phyloP scores from a whole-genome alignment of 2,888 invertebrate genomes.

The Shargacucullia verbasci region DNA sequence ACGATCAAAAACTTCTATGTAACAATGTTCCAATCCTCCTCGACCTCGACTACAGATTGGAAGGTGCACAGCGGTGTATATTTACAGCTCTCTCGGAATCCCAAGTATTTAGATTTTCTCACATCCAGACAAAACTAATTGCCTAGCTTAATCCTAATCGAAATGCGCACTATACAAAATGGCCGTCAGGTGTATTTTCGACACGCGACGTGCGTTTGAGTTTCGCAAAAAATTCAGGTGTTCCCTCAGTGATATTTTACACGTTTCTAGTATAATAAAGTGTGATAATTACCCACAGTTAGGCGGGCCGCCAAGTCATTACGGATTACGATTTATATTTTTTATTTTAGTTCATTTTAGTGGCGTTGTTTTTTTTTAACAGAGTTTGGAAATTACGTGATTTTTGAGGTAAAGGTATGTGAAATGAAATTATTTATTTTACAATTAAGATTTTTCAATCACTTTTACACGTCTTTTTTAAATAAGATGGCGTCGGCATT shows the following conservation, averaged over 20 bases:
- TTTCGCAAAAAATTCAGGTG: slow-evolving; percentile 55
- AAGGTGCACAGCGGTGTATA: too few relatives aligned
- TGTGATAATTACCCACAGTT: slow-evolving; percentile 59
- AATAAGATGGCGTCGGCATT: too few relatives aligned
- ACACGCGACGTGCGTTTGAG: not conserved
- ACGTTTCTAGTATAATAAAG: slow-evolving; percentile 41
- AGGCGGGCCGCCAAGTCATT: slow-evolving; percentile 66
- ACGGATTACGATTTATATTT: slow-evolving; percentile 52
- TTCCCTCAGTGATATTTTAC: slow-evolving; percentile 46
- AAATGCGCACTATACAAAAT: slow-evolving; percentile 18
- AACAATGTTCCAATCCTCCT: too few relatives aligned
- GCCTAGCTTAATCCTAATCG: slow-evolving; percentile 1
- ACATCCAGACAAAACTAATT: slow-evolving; percentile 11
- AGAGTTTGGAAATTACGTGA: too few relatives aligned
- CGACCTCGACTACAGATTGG: not conserved
- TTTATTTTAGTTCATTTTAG: slow-evolving; percentile 36
- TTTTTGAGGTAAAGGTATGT: too few relatives aligned
- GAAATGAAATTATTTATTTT: too few relatives aligned
- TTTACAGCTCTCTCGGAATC: slow-evolving; percentile 4
- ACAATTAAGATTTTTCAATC: too few relatives aligned
- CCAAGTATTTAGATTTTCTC: slow-evolving; percentile 12
- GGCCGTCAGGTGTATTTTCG: slow-evolving; percentile 26
- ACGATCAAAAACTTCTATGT: too few relatives aligned
- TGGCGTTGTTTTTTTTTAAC: slow-evolving; percentile 28
- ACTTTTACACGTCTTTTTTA: too few relatives aligned